phyloP scores from a whole-genome alignment of 2,888 invertebrate species.

The Dynastes maya region DNA sequence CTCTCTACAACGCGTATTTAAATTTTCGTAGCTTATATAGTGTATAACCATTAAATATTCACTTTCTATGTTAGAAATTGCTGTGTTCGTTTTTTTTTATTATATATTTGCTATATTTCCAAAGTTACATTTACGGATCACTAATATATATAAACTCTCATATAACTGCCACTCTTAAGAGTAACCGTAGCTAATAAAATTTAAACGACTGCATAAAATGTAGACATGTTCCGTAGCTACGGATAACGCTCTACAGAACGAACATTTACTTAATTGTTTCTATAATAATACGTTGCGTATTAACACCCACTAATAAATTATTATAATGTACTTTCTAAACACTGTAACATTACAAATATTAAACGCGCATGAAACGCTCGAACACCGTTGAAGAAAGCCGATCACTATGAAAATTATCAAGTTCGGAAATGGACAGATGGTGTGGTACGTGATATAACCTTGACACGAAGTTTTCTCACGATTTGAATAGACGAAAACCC shows the following conservation, averaged over 20 bases:
- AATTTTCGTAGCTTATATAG: too few relatives aligned
- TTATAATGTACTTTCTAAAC: slow-evolving; percentile 25
- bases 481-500: slow-evolving; percentile 29
- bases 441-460: slow-evolving; percentile 19
- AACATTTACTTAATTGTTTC: slow-evolving; percentile 6
- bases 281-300: slow-evolving; percentile 9
- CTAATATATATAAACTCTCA: too few relatives aligned
- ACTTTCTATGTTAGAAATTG: too few relatives aligned
- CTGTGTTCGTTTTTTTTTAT: too few relatives aligned
- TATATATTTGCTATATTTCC: too few relatives aligned
- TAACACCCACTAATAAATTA: slow-evolving; percentile 32
- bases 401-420: slow-evolving; percentile 19
- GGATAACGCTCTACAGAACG: neutral
- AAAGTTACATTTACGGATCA: too few relatives aligned
- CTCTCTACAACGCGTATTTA: too few relatives aligned
- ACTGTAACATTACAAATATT: neutral
- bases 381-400: neutral
- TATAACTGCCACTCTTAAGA: too few relatives aligned
- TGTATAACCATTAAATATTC: too few relatives aligned
- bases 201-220: too few relatives aligned
- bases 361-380: neutral
- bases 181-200: too few relatives aligned
- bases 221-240: neutral
- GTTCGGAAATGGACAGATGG: slow-evolving; percentile 28
- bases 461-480: slow-evolving; percentile 42